Base-by-base conservation (phyloP, 2,888 invertebrate genomes). In the Amphimallon solstitiale region DNA sequence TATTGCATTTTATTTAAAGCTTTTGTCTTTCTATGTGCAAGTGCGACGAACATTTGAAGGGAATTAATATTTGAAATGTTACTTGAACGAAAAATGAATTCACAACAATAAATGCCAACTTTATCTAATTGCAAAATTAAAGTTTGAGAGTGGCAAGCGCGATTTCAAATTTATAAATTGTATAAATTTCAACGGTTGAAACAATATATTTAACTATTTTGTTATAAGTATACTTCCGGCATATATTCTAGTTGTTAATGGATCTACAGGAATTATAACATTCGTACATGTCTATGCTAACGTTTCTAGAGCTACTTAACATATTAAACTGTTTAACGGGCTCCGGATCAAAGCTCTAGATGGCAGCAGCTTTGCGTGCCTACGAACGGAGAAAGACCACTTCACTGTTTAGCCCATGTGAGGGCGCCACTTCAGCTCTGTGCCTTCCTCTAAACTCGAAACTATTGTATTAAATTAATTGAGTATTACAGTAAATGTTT, bases 341-440 rank as follows among this genome's bases (percentile, higher is more conserved):
- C 69, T 45, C 65, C 70, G 70, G 73, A 73, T 73, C 73, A 73
- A 73, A 73, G 73, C 72, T 70, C 65, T 65, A 70, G 65, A 68
- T 70, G 70, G 69, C 68, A 68, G 70, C 69, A 68, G 68, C 62
- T 68, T 70, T 60, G 61, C 38, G 10, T 19, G 54, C 54, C 54
- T 40, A 54, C 21, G 10, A 2, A 48, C 21, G 66, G 61, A 65
- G 70, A 68, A 70, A 72, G 69, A 70, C 70, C 71, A 73, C 73
- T 73, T 66, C 67, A 73, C 70, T 64, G 65, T 69, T 69, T 68
- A 68, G 63, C 68, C 63, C 67, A 29, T 63, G 61, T 35, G 61
- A 61, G 61, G 51, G 63, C 63, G 63, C 51, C 29, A 51, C 52
- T 63, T 52, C 52, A 63, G 51, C 35, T 21, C 38, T 21, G 38